Conservation (phyloP, 1,140 invertebrate species). For the Steinernema feltiae region DNA sequence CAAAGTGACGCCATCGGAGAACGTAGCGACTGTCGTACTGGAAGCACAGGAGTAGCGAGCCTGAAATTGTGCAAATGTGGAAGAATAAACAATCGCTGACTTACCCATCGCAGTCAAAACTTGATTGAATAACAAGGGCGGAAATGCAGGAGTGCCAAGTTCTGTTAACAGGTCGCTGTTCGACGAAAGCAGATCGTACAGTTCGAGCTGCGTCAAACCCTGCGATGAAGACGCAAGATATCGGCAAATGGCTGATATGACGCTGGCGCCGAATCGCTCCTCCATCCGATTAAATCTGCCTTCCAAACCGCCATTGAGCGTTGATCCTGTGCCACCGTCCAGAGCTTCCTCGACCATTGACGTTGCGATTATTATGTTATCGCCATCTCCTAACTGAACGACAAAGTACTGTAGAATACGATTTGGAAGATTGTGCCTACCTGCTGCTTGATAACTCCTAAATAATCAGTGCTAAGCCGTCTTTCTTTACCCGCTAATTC, state of each 20-base stretch:
- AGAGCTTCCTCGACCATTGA: slow-evolving; percentile 31
- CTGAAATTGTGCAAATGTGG: slow-evolving; percentile 24
- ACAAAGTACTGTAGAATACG: slow-evolving; percentile 22
- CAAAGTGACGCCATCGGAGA: neutral
- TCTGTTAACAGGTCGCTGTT: slow-evolving; percentile 17
- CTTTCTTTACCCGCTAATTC: slow-evolving; percentile 26
- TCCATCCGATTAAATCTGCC: slow-evolving; percentile 25
- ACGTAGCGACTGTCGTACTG: neutral
- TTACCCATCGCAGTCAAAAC: slow-evolving; percentile 27
- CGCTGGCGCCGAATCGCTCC: slow-evolving; percentile 7
- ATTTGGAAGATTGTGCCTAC: slow-evolving; percentile 13
- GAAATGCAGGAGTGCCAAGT: slow-evolving; percentile 19
- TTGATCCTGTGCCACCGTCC: neutral
- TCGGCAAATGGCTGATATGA: slow-evolving; percentile 14
- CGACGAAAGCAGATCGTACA: slow-evolving; percentile 26
- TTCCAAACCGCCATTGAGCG: slow-evolving; percentile 20
- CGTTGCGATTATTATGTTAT: slow-evolving; percentile 22
- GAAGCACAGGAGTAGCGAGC: slow-evolving; percentile 19
- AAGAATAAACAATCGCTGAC: slow-evolving; percentile 17
- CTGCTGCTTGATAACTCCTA: slow-evolving; percentile 31
- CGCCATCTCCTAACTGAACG: slow-evolving; percentile 11
- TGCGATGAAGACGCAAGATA: slow-evolving; percentile 25
- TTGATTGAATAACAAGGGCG: slow-evolving; percentile 27
- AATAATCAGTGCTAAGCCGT: slow-evolving; percentile 31
- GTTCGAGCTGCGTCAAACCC: slow-evolving; percentile 26